Percentiles rank a stretch among this genome's conserved stretches.
Conservation (phyloP, 2,113 vertebrate genomes). For the Chrysemys picta region DNA sequence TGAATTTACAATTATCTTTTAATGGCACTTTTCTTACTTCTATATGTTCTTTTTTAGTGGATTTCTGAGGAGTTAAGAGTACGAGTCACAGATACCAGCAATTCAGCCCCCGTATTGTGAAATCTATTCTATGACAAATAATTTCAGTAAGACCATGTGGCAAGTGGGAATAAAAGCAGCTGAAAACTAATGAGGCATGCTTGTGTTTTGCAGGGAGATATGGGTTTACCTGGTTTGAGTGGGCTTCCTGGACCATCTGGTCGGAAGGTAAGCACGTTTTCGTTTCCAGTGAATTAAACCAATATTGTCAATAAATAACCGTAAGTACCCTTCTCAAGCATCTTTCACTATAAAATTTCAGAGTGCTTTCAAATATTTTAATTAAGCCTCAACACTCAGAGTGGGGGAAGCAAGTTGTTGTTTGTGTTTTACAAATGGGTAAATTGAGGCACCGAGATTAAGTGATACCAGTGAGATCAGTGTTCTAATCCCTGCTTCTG, state of each 20-base stretch:
- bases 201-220: slow-evolving; percentile 85
- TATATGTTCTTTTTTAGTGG: background rate
- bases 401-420: background rate
- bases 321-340: background rate
- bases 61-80: slow-evolving; percentile 3
- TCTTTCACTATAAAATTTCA: background rate
- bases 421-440: background rate
- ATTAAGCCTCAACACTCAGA: background rate
- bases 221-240: slow-evolving; percentile 86
- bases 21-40: background rate
- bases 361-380: background rate
- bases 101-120: background rate
- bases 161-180: background rate
- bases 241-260: slow-evolving; percentile 88
- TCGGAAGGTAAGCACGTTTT: slow-evolving; percentile 85
- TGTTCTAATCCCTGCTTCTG: no score
- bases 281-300: background rate
- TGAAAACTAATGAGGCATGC: slow-evolving; percentile 14
- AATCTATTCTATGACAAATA: background rate
- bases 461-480: background rate
- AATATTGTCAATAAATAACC: background rate
- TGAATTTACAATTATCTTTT: background rate
- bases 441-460: background rate
- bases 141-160: background rate
- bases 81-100: slow-evolving; percentile 12